Percentiles rank a stretch among this genome's conserved stretches.
phyloP scores from a whole-genome alignment of 2,113 vertebrate species.

The Empidonax traillii region DNA sequence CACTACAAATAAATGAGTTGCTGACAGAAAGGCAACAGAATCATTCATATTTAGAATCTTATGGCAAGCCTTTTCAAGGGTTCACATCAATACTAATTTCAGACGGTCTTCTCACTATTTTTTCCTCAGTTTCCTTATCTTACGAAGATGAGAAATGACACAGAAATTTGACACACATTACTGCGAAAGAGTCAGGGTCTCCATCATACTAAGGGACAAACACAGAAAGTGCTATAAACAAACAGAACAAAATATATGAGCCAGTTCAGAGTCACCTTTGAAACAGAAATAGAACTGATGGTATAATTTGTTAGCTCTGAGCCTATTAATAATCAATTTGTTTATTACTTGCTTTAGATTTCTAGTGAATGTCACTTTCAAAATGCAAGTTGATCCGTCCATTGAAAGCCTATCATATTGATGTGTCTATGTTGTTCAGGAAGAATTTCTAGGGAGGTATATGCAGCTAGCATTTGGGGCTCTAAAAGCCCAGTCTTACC shows the following conservation, averaged over 20 bases:
- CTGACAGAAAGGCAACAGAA: not conserved
- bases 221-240: not conserved
- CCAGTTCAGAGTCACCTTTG: not conserved
- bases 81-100: not conserved
- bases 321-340: not conserved
- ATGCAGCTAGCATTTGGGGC: not conserved
- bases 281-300: not conserved
- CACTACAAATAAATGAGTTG: not conserved
- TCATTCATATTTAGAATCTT: not conserved
- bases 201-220: not conserved
- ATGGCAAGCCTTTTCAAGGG: not conserved
- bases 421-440: not conserved
- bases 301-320: not conserved
- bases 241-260: not conserved
- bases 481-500: not conserved
- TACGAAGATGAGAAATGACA: not conserved
- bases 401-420: not conserved
- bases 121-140: not conserved
- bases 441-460: not conserved
- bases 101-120: not conserved
- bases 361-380: not conserved
- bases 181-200: not conserved
- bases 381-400: not conserved
- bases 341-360: not conserved
- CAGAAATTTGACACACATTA: not conserved